phyloP scores from a whole-genome alignment of 2,797 vertebrate genomes.

The Tamandua tetradactyla region DNA sequence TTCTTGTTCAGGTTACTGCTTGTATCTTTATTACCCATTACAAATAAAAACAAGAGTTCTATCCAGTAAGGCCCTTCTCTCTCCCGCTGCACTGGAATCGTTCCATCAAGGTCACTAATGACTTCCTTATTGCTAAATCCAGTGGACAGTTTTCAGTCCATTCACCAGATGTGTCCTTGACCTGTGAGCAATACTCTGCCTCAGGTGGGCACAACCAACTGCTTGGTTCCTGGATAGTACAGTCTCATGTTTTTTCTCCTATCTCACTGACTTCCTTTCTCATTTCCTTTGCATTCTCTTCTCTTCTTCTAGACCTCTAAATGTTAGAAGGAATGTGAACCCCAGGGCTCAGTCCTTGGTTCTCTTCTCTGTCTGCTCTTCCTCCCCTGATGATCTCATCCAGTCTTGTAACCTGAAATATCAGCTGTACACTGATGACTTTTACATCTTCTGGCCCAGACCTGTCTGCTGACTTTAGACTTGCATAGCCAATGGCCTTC shows the following conservation, averaged over 20 bases:
- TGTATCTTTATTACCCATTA: not conserved
- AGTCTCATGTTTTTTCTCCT: not conserved
- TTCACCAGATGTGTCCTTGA: not conserved
- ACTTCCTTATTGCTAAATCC: not conserved
- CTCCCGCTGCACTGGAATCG: not conserved
- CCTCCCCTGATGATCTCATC: not conserved
- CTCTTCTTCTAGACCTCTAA: not conserved
- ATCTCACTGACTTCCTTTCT: not conserved
- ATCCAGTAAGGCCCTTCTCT: not conserved
- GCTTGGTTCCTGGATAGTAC: fast-evolving
- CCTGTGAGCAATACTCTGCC: not conserved
- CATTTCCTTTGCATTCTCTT: not conserved
- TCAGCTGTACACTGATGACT: not conserved
- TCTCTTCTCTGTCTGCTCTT: not conserved
- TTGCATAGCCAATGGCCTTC: not conserved
- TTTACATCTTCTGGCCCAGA: too few species aligned
- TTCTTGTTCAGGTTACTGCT: constrained; percentile 1
- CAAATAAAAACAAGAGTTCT: not conserved
- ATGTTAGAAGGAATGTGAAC: not conserved
- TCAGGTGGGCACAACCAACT: too few species aligned
- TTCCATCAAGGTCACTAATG: not conserved
- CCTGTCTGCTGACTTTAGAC: not conserved
- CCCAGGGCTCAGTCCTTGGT: not conserved
- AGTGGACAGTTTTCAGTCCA: too few species aligned
- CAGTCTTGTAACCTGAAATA: not conserved